A percentile compares a stretch with the other conserved stretches of the same genome.
These are phyloP conservation scores for Trachythela sp. DNA, from an alignment of 64 coral and sea anemone genomes.

Conservation along the genomic window DNA sequence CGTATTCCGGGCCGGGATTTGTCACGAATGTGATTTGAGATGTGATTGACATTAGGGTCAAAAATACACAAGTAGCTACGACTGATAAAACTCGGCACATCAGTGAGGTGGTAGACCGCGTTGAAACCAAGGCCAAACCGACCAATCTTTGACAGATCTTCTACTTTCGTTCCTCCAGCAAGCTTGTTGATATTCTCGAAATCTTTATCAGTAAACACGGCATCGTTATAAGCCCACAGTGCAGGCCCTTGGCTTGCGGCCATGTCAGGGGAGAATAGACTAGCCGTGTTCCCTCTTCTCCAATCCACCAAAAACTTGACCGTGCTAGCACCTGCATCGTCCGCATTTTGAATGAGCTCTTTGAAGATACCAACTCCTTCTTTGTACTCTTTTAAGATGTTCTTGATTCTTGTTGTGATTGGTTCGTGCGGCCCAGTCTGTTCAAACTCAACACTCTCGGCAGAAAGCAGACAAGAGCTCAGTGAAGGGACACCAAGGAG, in stretches of 20 bases:
- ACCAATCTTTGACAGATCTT: neutral
- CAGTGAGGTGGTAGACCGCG: constrained; percentile 2
- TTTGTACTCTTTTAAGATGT: constrained; percentile 78
- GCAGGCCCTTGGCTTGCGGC: constrained; percentile 76
- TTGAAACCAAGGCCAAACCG: constrained; percentile 19
- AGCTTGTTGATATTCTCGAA: constrained; percentile 98
- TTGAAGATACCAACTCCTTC: constrained; percentile 73
- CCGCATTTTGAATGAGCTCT: constrained; percentile 96
- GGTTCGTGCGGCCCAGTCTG: constrained; percentile 67
- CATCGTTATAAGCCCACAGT: constrained; percentile 86
- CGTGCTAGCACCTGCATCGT: constrained; percentile 82
- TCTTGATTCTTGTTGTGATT: constrained; percentile 73
- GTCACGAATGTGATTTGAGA: neutral
- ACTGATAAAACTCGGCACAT: constrained; percentile 20
- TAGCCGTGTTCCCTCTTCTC: constrained; percentile 52
- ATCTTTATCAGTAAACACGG: constrained; percentile 81
- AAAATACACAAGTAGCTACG: neutral
- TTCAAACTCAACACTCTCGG: constrained; percentile 84
- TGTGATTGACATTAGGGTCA: constrained; percentile 8
- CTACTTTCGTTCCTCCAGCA: constrained; percentile 36
- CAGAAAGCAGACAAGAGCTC: constrained; percentile 61
- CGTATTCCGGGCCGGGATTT: neutral
- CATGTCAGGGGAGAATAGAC: constrained; percentile 70
- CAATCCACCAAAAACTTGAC: constrained; percentile 89
- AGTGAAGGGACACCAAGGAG: constrained; percentile 74